Conservation (phyloP, 1,140 invertebrate genomes). For the Orchestia grillus region DNA sequence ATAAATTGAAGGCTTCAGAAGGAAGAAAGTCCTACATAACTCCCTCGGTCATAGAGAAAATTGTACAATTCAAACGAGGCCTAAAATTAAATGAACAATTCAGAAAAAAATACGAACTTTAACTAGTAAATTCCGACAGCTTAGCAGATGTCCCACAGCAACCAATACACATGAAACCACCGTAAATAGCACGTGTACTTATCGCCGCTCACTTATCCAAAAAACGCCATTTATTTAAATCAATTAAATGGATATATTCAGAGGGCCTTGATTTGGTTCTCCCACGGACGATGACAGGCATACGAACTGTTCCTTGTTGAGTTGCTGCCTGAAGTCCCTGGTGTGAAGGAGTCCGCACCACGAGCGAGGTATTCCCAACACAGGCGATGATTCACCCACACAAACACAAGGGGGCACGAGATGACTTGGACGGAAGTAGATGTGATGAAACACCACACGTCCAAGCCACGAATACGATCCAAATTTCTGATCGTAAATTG, state of each 20-base stretch:
- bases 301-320: not conserved
- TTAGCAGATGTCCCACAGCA: too few relatives aligned
- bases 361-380: not conserved
- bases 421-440: not conserved
- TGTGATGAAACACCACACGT: not conserved
- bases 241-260: not conserved
- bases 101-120: too few relatives aligned
- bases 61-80: too few relatives aligned
- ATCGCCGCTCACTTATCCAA: not conserved
- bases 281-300: not conserved
- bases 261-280: not conserved
- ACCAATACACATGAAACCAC: not conserved
- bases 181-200: not conserved
- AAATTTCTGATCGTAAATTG: not conserved
- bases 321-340: not conserved
- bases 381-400: not conserved
- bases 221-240: not conserved
- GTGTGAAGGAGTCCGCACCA: not conserved
- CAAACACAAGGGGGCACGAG: not conserved
- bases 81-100: too few relatives aligned
- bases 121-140: too few relatives aligned
- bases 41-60: too few relatives aligned
- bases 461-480: not conserved
- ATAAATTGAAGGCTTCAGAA: too few relatives aligned
- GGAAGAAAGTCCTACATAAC: too few relatives aligned